phyloP scores from a whole-genome alignment of 2,113 vertebrate genomes.

The Neolamprologus cancellatus region DNA sequence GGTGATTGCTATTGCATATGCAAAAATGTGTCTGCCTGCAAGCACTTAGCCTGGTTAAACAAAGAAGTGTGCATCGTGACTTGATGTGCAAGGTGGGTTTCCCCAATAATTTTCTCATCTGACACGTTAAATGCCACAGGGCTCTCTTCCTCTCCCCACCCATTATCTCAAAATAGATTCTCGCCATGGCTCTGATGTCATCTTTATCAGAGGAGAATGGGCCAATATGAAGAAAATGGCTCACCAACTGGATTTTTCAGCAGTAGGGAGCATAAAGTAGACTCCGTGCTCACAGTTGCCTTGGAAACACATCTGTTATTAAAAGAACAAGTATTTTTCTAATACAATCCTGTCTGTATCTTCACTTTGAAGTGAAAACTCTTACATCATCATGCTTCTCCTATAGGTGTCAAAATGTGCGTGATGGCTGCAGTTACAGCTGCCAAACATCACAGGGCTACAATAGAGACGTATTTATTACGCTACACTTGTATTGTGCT shows the following conservation, averaged over 20 bases:
- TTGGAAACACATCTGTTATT: constrained; percentile 44
- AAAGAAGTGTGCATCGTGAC: not conserved
- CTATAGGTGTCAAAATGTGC: not conserved
- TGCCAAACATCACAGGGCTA: not conserved
- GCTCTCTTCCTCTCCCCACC: constrained; percentile 5
- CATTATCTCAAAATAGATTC: constrained; percentile 27
- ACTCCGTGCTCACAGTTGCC: constrained; percentile 32
- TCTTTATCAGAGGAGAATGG: constrained; percentile 15
- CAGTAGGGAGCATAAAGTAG: not conserved
- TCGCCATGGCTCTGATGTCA: constrained; percentile 6
- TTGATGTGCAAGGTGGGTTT: constrained; percentile 7
- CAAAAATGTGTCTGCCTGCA: not conserved
- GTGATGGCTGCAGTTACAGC: not conserved
- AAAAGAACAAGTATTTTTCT: not conserved
- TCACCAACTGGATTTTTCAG: not conserved
- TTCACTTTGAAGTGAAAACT: not conserved
- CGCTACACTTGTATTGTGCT: not conserved
- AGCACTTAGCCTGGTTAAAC: not conserved
- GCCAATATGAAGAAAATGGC: not conserved
- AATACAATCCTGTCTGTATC: not conserved
- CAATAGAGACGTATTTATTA: not conserved
- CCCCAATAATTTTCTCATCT: constrained; percentile 16
- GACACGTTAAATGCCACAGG: not conserved
- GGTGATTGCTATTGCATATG: not conserved
- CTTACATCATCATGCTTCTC: not conserved